A percentile compares a stretch with the other conserved stretches of the same genome.
phyloP scores from a whole-genome alignment of 2,888 invertebrate genomes.

The Marronus borbonicus region DNA sequence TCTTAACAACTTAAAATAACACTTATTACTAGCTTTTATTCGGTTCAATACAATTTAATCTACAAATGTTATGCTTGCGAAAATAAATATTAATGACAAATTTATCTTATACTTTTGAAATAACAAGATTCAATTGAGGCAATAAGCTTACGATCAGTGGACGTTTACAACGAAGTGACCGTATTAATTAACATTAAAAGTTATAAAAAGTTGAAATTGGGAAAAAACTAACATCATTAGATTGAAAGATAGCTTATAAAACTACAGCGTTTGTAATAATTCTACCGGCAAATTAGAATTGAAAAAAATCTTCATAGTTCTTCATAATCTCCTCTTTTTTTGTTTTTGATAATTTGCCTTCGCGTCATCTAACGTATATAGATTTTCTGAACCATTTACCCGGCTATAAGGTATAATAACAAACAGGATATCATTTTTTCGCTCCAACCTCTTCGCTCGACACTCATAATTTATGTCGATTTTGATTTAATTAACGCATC shows the following conservation, averaged over 20 bases:
- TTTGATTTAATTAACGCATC: conserved; percentile 44
- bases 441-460: conserved; percentile 5
- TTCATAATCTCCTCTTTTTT: neutral
- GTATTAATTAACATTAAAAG: conserved; percentile 4
- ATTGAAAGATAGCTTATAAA: too few relatives aligned
- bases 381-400: neutral
- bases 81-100: conserved; percentile 5
- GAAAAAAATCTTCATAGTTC: neutral
- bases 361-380: neutral
- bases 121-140: neutral
- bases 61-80: neutral
- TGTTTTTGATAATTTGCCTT: conserved; percentile 8
- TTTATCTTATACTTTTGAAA: neutral
- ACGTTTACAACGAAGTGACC: neutral
- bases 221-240: too few relatives aligned
- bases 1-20: too few relatives aligned
- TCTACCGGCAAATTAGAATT: too few relatives aligned
- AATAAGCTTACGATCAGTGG: neutral
- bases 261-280: too few relatives aligned
- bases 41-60: too few relatives aligned
- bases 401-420: conserved; percentile 23
- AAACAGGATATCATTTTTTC: conserved; percentile 38
- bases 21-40: too few relatives aligned
- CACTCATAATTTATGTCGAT: conserved; percentile 37
- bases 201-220: neutral